phyloP scores from a whole-genome alignment of 23 tunicate genomes.

The Corella eumyota region DNA sequence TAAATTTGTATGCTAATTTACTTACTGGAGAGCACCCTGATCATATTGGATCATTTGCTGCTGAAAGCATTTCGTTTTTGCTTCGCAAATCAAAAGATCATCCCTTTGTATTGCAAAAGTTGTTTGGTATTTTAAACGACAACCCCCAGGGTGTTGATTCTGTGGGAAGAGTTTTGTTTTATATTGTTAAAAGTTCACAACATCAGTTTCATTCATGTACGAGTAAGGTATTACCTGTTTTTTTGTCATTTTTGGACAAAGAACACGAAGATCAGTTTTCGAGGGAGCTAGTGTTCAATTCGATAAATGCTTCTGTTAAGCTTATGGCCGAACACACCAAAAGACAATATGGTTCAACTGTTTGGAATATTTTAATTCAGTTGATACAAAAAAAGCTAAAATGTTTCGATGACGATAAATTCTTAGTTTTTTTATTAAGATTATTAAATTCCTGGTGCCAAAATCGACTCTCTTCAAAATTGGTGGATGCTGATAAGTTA shows the following conservation, averaged over 20 bases:
- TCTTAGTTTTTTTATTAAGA: slow-evolving; percentile 4
- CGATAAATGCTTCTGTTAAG: slow-evolving; percentile 12
- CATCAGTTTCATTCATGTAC: slow-evolving; percentile 37
- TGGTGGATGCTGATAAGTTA: no score
- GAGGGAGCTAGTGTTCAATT: neutral
- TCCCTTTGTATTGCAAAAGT: slow-evolving; percentile 19
- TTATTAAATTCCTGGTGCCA: slow-evolving; percentile 54
- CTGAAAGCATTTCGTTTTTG: slow-evolving; percentile 75
- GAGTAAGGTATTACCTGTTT: slow-evolving; percentile 18
- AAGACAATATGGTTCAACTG: slow-evolving; percentile 16
- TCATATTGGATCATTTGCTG: slow-evolving; percentile 73
- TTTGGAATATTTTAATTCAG: slow-evolving; percentile 32
- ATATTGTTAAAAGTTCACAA: slow-evolving; percentile 38
- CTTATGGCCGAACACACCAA: slow-evolving; percentile 47
- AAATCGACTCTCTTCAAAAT: neutral
- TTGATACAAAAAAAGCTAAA: slow-evolving; percentile 4
- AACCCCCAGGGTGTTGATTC: slow-evolving; percentile 10
- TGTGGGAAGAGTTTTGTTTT: slow-evolving; percentile 36
- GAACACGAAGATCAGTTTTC: neutral
- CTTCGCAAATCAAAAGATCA: slow-evolving; percentile 46
- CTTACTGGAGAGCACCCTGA: slow-evolving; percentile 37
- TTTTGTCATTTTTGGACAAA: slow-evolving; percentile 21
- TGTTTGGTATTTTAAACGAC: slow-evolving; percentile 20
- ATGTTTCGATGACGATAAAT: neutral
- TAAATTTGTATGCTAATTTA: slow-evolving; percentile 29